Conservation (phyloP, 2,113 vertebrate genomes). For the Mobula birostris region DNA sequence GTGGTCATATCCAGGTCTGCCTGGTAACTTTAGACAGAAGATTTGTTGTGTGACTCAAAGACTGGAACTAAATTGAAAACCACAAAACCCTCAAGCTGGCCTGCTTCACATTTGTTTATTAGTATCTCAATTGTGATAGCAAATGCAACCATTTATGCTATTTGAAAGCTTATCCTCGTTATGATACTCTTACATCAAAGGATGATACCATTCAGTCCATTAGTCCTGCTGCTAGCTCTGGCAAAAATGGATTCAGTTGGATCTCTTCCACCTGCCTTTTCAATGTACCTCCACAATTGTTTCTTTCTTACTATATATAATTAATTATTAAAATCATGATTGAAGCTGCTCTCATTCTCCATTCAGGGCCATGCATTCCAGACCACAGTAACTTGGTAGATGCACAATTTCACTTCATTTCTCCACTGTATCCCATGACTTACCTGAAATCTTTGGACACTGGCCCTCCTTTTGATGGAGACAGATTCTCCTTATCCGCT, state of each 20-base stretch:
- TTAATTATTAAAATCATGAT: no score
- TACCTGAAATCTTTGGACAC: no score
- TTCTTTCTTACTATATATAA: not conserved
- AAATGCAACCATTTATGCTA: not conserved
- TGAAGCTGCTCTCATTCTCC: no score
- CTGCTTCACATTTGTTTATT: slow-evolving; percentile 27
- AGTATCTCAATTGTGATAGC: slow-evolving; percentile 1
- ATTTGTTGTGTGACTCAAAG: slow-evolving; percentile 23
- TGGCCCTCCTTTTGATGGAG: no score
- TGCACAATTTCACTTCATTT: no score
- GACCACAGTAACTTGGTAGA: no score
- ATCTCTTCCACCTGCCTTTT: no score
- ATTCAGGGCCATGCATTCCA: no score
- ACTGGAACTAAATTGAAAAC: slow-evolving; percentile 23
- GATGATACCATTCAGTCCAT: not conserved
- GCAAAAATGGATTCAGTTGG: not conserved
- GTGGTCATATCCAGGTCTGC: slow-evolving; percentile 26
- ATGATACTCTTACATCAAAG: not conserved
- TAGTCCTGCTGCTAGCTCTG: not conserved
- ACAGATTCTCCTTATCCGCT: no score
- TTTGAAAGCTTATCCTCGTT: not conserved
- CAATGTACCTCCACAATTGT: not conserved
- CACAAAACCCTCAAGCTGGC: slow-evolving; percentile 26
- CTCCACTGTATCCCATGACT: no score
- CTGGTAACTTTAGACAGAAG: slow-evolving; percentile 10